Percentiles rank a stretch among this genome's conserved stretches.
phyloP scores from a whole-genome alignment of 2,797 vertebrate genomes.

The Agapornis canus region DNA sequence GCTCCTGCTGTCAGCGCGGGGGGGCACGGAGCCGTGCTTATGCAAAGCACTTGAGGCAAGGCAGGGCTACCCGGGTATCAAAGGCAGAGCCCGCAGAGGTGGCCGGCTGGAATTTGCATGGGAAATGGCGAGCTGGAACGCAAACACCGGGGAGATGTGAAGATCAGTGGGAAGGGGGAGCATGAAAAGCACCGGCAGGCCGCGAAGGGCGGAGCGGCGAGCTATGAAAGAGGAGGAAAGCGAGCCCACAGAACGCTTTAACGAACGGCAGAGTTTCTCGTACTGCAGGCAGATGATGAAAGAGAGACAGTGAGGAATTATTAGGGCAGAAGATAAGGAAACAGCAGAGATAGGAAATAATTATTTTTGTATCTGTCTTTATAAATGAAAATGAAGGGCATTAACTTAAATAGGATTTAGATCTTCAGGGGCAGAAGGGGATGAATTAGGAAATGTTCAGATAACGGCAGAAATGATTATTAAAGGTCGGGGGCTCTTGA shows the following conservation, averaged over 20 bases:
- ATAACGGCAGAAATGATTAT: slow-evolving; percentile 73
- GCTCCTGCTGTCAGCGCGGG: slow-evolving; percentile 59
- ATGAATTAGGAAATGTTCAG: slow-evolving; percentile 75
- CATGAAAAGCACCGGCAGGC: slow-evolving; percentile 28
- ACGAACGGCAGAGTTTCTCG: slow-evolving; percentile 67
- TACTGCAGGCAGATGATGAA: slow-evolving; percentile 71
- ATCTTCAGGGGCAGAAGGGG: slow-evolving; percentile 78
- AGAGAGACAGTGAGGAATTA: slow-evolving; percentile 75
- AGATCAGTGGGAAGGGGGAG: slow-evolving; percentile 25
- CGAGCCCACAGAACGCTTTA: slow-evolving; percentile 66
- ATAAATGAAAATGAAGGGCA: slow-evolving; percentile 85
- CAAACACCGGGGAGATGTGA: slow-evolving; percentile 15
- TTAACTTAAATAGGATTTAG: slow-evolving; percentile 83
- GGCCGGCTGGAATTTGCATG: slow-evolving; percentile 54
- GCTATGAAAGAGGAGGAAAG: slow-evolving; percentile 48
- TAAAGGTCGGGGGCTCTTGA: slow-evolving; percentile 74
- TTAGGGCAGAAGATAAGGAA: slow-evolving; percentile 82
- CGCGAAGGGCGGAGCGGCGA: neutral
- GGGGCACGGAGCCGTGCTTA: slow-evolving; percentile 36
- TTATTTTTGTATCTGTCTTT: slow-evolving; percentile 85
- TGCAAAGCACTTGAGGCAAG: slow-evolving; percentile 31
- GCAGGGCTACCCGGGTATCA: slow-evolving; percentile 44
- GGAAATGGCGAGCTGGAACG: neutral
- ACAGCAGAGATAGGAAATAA: slow-evolving; percentile 82
- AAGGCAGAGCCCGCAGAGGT: slow-evolving; percentile 47